These are phyloP conservation scores for Notodonta dromedarius DNA, from an alignment of 2,888 invertebrate species.

Conservation along the genomic window DNA sequence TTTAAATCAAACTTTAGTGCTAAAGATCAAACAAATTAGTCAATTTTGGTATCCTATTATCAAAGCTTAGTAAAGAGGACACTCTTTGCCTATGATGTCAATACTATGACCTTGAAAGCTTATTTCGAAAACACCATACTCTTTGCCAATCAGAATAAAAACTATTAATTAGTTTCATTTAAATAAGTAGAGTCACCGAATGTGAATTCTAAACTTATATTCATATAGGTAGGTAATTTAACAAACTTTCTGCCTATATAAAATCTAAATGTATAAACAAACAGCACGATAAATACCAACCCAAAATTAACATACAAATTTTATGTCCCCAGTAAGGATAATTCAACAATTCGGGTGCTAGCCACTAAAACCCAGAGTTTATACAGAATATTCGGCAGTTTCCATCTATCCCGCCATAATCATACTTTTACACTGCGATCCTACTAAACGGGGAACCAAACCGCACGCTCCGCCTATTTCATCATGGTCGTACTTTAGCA, in stretches of 20 bases:
- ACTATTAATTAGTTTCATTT: too few relatives aligned
- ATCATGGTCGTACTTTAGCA: slow-evolving; percentile 76
- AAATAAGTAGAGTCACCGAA: too few relatives aligned
- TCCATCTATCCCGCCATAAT: slow-evolving; percentile 52
- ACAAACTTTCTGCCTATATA: neutral
- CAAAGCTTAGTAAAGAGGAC: too few relatives aligned
- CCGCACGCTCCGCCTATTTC: slow-evolving; percentile 77
- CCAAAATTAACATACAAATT: slow-evolving; percentile 24
- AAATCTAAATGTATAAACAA: neutral
- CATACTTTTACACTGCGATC: slow-evolving; percentile 42
- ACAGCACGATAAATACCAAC: neutral
- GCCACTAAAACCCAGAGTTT: slow-evolving; percentile 38
- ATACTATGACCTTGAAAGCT: too few relatives aligned
- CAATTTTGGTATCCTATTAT: too few relatives aligned
- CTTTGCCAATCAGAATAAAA: too few relatives aligned
- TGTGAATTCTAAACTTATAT: too few relatives aligned
- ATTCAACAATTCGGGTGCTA: slow-evolving; percentile 32
- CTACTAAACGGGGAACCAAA: slow-evolving; percentile 46
- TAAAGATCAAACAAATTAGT: too few relatives aligned
- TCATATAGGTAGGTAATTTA: too few relatives aligned
- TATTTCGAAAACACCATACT: too few relatives aligned
- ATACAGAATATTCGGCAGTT: slow-evolving; percentile 35
- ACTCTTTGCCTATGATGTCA: too few relatives aligned
- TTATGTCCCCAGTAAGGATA: slow-evolving; percentile 26
- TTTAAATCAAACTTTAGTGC: too few relatives aligned